Conservation (phyloP, 2,113 vertebrate genomes). For the Corythoichthys intestinalis region DNA sequence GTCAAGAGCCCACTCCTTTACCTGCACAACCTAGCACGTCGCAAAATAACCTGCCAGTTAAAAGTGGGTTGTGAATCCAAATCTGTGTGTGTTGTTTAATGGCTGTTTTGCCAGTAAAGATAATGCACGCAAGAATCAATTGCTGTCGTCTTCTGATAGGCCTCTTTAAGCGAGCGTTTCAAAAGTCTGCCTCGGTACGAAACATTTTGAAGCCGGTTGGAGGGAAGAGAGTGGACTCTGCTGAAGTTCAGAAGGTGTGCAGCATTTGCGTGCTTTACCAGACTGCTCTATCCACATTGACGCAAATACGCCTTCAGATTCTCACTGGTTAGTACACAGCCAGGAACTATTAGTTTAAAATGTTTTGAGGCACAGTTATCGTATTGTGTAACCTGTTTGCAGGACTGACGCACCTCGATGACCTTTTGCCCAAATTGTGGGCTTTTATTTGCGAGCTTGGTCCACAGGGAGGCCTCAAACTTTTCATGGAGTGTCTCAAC, state of each 20-base stretch:
- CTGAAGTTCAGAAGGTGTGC: conserved; percentile 95
- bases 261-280: conserved; percentile 96
- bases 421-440: conserved; percentile 95
- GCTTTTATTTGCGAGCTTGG: conserved; percentile 98
- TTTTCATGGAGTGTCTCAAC: conserved; percentile 95
- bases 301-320: conserved; percentile 95
- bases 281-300: conserved; percentile 89
- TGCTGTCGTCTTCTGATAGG: conserved; percentile 57
- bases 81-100: background rate
- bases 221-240: conserved; percentile 88
- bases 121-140: background rate
- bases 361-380: background rate
- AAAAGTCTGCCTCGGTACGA: conserved; percentile 90
- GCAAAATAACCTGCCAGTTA: conserved; percentile 90
- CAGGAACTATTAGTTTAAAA: background rate
- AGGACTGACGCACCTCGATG: conserved; percentile 96
- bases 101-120: background rate
- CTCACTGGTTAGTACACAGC: conserved; percentile 81
- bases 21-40: conserved; percentile 69
- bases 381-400: conserved; percentile 11
- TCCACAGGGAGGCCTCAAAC: conserved; percentile 91
- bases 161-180: conserved; percentile 93
- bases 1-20: conserved; percentile 74
- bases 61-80: conserved; percentile 75
- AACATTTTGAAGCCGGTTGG: conserved; percentile 94